phyloP scores from a whole-genome alignment of 2,797 vertebrate genomes.

The Danionella dracula region DNA sequence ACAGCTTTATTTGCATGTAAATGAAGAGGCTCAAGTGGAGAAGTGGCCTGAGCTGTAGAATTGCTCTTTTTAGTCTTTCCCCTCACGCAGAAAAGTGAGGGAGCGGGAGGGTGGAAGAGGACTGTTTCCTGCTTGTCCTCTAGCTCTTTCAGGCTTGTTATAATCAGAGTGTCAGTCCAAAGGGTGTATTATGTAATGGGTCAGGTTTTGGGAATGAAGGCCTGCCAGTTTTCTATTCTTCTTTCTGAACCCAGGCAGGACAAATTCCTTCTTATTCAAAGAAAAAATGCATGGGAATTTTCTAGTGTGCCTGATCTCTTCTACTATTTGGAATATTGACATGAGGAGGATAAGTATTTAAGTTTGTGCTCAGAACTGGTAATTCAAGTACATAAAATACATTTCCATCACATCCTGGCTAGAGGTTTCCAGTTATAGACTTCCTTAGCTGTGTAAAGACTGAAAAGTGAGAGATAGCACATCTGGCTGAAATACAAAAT shows the following conservation, averaged over 20 bases:
- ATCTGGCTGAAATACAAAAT: too few species aligned
- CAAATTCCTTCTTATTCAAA: background rate
- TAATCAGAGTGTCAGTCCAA: constrained; percentile 37
- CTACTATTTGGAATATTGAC: too few species aligned
- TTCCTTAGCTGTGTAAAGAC: too few species aligned
- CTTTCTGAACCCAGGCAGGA: constrained; percentile 4
- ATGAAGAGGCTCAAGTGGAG: constrained; percentile 51
- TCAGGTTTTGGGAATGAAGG: constrained; percentile 37
- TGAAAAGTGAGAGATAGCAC: too few species aligned
- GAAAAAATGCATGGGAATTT: too few species aligned
- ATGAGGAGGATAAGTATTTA: too few species aligned
- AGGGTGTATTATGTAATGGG: constrained; percentile 42
- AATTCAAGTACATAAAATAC: too few species aligned
- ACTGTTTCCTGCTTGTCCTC: constrained; percentile 34
- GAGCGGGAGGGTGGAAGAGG: constrained; percentile 26
- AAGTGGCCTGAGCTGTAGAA: constrained; percentile 33
- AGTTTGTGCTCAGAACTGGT: too few species aligned
- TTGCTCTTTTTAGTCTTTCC: constrained; percentile 37
- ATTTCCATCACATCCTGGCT: too few species aligned
- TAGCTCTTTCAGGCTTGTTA: constrained; percentile 42
- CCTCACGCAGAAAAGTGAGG: constrained; percentile 28
- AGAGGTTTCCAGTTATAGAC: too few species aligned
- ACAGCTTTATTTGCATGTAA: constrained; percentile 71
- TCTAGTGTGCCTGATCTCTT: too few species aligned
- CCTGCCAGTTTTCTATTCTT: constrained; percentile 18